phyloP scores from a whole-genome alignment of 2,888 invertebrate species.

The Apotomis turbidana region DNA sequence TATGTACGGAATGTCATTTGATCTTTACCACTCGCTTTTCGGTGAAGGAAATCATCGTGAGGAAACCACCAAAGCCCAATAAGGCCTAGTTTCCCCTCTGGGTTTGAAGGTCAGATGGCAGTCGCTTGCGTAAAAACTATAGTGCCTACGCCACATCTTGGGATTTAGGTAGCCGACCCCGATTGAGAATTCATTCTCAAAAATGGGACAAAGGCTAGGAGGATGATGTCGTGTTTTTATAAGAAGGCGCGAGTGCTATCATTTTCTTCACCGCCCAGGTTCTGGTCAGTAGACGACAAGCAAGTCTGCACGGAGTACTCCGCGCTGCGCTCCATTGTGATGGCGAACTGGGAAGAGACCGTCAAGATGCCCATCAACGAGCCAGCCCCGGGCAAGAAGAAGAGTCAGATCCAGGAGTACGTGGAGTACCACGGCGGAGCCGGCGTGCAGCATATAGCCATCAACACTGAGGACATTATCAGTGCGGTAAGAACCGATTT shows the following conservation, averaged over 20 bases:
- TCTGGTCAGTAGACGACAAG: conserved; percentile 99
- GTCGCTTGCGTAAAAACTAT: too few relatives aligned
- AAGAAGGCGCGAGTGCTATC: neutral
- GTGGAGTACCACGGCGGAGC: conserved; percentile 99
- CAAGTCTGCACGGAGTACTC: conserved; percentile 98
- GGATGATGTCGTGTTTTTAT: neutral
- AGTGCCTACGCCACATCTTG: too few relatives aligned
- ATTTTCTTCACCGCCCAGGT: conserved; percentile 77
- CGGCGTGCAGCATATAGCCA: conserved; percentile 98
- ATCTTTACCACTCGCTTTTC: too few relatives aligned
- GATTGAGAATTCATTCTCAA: too few relatives aligned
- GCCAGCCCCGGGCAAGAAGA: conserved; percentile 96
- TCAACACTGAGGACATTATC: conserved; percentile 97
- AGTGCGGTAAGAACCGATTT: conserved; percentile 85
- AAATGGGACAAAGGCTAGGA: too few relatives aligned
- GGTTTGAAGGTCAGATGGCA: too few relatives aligned
- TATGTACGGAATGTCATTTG: too few relatives aligned
- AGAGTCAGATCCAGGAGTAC: conserved; percentile 99
- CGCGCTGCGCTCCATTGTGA: conserved; percentile 97
- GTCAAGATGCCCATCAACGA: conserved; percentile 99
- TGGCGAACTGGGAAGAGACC: conserved; percentile 98
- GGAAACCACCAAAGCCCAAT: too few relatives aligned
- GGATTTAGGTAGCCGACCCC: too few relatives aligned
- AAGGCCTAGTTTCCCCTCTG: too few relatives aligned
- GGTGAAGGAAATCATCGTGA: too few relatives aligned